Evolutionary conservation across 1,140 invertebrate species (phyloP), one percentile per base, ranked within the genome.

Genomic region (Chlorops oryzae): DNA sequence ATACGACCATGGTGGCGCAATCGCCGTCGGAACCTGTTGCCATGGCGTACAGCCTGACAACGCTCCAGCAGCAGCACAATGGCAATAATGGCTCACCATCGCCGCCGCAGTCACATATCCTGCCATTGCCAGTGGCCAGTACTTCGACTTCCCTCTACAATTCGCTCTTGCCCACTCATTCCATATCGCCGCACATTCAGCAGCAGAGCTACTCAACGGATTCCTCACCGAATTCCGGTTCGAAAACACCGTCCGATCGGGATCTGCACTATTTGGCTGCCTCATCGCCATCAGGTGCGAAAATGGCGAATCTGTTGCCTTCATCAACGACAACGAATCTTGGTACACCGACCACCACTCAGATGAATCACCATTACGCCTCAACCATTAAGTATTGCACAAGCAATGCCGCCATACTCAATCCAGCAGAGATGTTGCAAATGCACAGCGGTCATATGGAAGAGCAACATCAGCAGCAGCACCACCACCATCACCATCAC

Each of bases 311-410:
- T 20, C 38, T 67, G 24, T 59, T 63, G 34, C 62, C 62, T 9
- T 52, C 65, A 41, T n/a, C n/a, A n/a, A n/a, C n/a, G n/a, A n/a
- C n/a, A n/a, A n/a, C n/a, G n/a, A n/a, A n/a, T n/a, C n/a, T n/a
- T n/a, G n/a, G n/a, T n/a, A 18, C 13, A 20, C 49, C 28, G 24
- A 5, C 37, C 2, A 23, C 22, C 12, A 28, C 27, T 5, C 34
- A 41, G 23, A 18, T 50, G 18, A 66, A 66, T 51, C 61, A 67
- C 41, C 63, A 70, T 39, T 64, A 67, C 15, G 43, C 68, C 0
- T 69, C 68, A 21, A 71, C 68, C 13, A 71, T 71, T 5, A 71
- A 68, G 50, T 71, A 70, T 47, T 71, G 68, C 32, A 58, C 47
- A 5, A 56, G 68, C 21, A 66, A 66, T 51, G 65, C 62, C 37